Percentiles rank a stretch among this genome's conserved stretches.
Conservation (phyloP, 2,888 invertebrate genomes). For the Plutella xylostella region DNA sequence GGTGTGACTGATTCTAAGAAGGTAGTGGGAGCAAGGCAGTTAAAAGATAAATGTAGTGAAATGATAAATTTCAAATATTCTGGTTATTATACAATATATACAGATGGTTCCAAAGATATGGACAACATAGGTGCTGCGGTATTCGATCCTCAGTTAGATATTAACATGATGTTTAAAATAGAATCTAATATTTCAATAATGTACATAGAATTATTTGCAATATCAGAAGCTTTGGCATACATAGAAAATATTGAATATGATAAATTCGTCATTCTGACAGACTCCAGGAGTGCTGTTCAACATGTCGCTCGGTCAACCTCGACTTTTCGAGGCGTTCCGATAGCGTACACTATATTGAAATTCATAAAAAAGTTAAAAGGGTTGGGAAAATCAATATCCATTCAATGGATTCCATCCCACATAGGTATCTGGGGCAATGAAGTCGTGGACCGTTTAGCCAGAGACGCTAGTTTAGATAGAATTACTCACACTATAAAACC, state of each 20-base stretch:
- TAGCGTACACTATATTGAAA: slow-evolving; percentile 13
- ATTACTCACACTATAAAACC: background rate
- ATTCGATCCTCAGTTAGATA: background rate
- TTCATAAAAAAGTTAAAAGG: background rate
- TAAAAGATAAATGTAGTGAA: background rate
- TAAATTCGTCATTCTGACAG: slow-evolving; percentile 11
- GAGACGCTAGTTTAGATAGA: background rate
- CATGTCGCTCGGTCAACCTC: slow-evolving; percentile 17
- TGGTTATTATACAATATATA: background rate
- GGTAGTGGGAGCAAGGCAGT: background rate
- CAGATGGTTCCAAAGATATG: background rate
- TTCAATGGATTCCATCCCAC: slow-evolving; percentile 13
- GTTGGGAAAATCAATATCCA: background rate
- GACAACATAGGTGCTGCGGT: background rate
- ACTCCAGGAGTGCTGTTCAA: slow-evolving; percentile 15
- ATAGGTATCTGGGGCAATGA: background rate
- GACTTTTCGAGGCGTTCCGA: slow-evolving; percentile 13
- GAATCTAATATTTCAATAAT: slow-evolving; percentile 10
- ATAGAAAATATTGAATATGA: background rate
- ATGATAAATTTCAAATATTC: background rate
- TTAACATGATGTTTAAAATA: slow-evolving; percentile 9
- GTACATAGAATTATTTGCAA: slow-evolving; percentile 14
- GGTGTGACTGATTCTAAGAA: background rate
- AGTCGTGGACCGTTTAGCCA: background rate
- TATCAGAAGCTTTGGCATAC: slow-evolving; percentile 13